These are phyloP conservation scores for Sebastes miniatus DNA, from an alignment of 2,797 vertebrate species.

Conservation along the genomic window DNA sequence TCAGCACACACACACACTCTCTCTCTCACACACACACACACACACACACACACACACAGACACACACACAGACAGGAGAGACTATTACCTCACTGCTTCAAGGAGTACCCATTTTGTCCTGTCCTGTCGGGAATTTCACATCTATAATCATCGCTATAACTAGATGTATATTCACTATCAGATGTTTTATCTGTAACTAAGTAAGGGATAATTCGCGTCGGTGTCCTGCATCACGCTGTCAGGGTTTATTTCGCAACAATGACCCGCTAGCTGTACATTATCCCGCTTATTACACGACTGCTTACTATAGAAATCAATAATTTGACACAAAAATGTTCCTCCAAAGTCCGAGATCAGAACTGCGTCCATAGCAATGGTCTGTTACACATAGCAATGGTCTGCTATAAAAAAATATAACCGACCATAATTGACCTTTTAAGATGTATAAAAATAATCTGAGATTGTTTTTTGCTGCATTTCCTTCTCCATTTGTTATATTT, in stretches of 20 bases:
- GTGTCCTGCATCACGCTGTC: too few relatives aligned
- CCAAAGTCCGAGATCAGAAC: too few relatives aligned
- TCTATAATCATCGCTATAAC: not conserved
- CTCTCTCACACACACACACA: not conserved
- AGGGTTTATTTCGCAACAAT: too few relatives aligned
- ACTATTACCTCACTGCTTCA: not conserved
- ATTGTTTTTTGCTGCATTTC: not conserved
- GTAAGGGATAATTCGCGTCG: too few relatives aligned
- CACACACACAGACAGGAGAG: not conserved
- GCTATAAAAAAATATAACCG: too few relatives aligned
- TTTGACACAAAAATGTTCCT: too few relatives aligned
- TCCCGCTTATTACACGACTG: too few relatives aligned
- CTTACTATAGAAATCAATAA: too few relatives aligned
- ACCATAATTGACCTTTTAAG: not conserved
- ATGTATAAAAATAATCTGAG: not conserved
- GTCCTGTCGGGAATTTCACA: not conserved
- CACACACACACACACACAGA: not conserved
- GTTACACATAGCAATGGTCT: too few relatives aligned
- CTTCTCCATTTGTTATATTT: not conserved
- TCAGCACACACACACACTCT: constrained; percentile 56
- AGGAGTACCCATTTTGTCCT: not conserved
- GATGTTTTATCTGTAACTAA: not conserved
- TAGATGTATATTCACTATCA: not conserved
- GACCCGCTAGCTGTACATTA: too few relatives aligned
- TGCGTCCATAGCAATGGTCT: too few relatives aligned